A percentile compares a stretch with the other conserved stretches of the same genome.
phyloP scores from a whole-genome alignment of 2,888 invertebrate genomes.

The Nasonia oneida region DNA sequence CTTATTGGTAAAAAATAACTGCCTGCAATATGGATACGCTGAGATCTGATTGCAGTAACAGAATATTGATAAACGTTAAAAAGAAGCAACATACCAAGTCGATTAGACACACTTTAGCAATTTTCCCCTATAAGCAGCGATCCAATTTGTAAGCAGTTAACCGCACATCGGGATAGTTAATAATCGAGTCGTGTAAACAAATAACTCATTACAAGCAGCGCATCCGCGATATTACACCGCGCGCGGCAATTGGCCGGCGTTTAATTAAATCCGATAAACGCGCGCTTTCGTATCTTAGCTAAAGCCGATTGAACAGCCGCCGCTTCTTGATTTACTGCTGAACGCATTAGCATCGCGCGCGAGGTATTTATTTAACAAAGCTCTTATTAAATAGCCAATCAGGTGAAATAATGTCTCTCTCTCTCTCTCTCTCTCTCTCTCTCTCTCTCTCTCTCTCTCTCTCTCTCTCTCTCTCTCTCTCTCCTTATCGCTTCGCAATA shows the following conservation, averaged over 20 bases:
- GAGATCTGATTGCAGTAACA: no score
- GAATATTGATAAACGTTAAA: neutral
- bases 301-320: slow-evolving; percentile 20
- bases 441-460: neutral
- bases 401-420: neutral
- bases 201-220: slow-evolving; percentile 40
- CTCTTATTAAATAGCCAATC: slow-evolving; percentile 29
- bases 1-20: no score
- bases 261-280: slow-evolving; percentile 56
- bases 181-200: slow-evolving; percentile 49
- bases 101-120: neutral
- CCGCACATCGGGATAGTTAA: slow-evolving; percentile 33
- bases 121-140: neutral
- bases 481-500: neutral
- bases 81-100: neutral
- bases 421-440: neutral
- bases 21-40: no score
- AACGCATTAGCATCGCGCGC: neutral
- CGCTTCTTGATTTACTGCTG: slow-evolving; percentile 34
- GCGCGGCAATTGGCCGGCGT: neutral
- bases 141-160: slow-evolving; percentile 9
- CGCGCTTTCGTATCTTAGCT: neutral
- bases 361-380: slow-evolving; percentile 43
- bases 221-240: slow-evolving; percentile 28
- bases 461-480: neutral